These are phyloP conservation scores for Dolichotis patagonum DNA, from an alignment of 2,113 vertebrate species.

Conservation along the genomic window DNA sequence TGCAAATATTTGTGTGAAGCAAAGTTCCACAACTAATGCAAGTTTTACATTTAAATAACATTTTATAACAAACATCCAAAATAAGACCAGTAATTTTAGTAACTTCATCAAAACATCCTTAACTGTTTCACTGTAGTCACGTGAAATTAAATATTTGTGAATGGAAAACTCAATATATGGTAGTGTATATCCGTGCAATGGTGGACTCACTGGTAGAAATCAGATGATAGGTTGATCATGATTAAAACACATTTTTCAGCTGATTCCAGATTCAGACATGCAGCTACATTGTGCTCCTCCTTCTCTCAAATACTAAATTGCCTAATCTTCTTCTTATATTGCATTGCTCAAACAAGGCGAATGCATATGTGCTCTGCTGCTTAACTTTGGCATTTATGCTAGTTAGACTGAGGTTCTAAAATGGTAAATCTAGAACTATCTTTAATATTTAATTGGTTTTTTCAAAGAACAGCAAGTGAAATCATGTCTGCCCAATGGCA, in stretches of 20 bases:
- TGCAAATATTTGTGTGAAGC: not conserved
- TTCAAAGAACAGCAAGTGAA: not conserved
- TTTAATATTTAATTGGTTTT: not conserved
- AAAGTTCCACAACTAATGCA: not conserved
- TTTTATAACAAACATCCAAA: not conserved
- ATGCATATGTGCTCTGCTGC: not conserved
- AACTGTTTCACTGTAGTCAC: not conserved
- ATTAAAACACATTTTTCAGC: not conserved
- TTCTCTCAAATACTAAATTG: not conserved
- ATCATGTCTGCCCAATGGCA: not conserved
- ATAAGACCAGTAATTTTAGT: not conserved
- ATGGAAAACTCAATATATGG: not conserved
- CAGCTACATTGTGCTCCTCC: not conserved
- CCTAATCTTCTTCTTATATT: too few species aligned
- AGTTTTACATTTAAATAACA: not conserved
- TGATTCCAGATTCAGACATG: not conserved
- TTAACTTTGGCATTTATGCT: not conserved
- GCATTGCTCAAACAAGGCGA: too few species aligned
- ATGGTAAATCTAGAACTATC: not conserved
- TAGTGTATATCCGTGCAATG: not conserved
- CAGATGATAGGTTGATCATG: not conserved
- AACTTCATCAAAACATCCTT: not conserved
- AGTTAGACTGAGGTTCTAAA: not conserved
- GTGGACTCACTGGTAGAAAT: not conserved
- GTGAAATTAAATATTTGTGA: not conserved